Base-by-base conservation (phyloP, 2,888 invertebrate species). In the Pilophorus perplexus region DNA sequence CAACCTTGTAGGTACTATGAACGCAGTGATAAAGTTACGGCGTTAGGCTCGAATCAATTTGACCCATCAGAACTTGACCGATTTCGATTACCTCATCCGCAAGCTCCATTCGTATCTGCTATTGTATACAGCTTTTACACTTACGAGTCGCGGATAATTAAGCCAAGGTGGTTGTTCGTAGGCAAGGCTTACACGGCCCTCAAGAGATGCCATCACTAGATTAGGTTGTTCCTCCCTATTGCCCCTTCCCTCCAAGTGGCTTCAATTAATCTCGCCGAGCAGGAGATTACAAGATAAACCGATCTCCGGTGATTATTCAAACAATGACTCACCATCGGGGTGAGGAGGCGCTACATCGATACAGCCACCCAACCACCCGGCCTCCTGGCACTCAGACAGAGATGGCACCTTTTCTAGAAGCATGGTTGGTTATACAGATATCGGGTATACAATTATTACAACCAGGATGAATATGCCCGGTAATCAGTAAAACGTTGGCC, bases 11-110 rank as follows among this genome's bases (percentile, higher is more conserved):
- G n/a, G n/a, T n/a, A n/a, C n/a, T n/a, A n/a, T n/a, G n/a, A n/a
- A n/a, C n/a, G n/a, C n/a, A n/a, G n/a, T n/a, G n/a, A n/a, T n/a
- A n/a, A n/a, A n/a, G n/a, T n/a, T n/a, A n/a, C n/a, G n/a, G n/a
- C n/a, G n/a, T n/a, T n/a, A n/a, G n/a, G n/a, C n/a, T n/a, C n/a
- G n/a, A n/a, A n/a, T n/a, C n/a, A n/a, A n/a, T n/a, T n/a, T n/a
- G n/a, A n/a, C n/a, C n/a, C n/a, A n/a, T n/a, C n/a, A n/a, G 46
- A 23, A 46, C 46, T 25, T 46, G 23, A 46, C 46, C 23, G 46
- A 23, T 46, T 20, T 14, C 12, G 2, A 23, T 46, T 23, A 23
- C 46, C 12, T 25, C 23, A 46, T 23, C 23, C 23, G 23, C 22
- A 16, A 46, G 23, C 23, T 38, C 6, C 46, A 23, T 2, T 25